Conservation (phyloP, 2,888 invertebrate genomes). For the Scrobipalpa atriplicella region DNA sequence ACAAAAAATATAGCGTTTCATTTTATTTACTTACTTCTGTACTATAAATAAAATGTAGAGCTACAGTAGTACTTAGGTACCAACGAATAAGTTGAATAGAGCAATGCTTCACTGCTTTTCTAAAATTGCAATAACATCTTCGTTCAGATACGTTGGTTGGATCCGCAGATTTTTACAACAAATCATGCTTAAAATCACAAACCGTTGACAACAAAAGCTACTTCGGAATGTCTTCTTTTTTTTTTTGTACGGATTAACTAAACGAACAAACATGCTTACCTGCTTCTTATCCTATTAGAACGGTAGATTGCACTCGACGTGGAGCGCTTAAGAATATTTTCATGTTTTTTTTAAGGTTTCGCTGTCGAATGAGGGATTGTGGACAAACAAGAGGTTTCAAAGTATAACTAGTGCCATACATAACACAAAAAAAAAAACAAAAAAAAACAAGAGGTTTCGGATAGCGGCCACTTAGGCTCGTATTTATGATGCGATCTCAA, state of each 20-base stretch:
- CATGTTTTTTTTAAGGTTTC: constrained; percentile 52
- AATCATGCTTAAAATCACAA: constrained; percentile 4
- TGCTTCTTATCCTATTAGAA: constrained; percentile 62
- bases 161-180: constrained; percentile 4
- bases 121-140: too few species aligned
- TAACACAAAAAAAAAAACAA: too few species aligned
- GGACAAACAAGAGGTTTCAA: constrained; percentile 52
- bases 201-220: neutral
- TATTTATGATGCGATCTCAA: too few species aligned
- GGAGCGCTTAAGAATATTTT: constrained; percentile 37
- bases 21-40: too few species aligned
- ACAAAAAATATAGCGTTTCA: too few species aligned
- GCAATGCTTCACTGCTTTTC: too few species aligned
- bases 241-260: constrained; percentile 49
- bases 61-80: too few species aligned
- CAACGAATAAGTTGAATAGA: too few species aligned
- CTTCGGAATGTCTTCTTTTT: constrained; percentile 6
- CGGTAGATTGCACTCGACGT: constrained; percentile 61
- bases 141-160: neutral
- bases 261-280: constrained; percentile 45
- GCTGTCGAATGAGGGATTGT: constrained; percentile 48
- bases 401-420: too few species aligned
- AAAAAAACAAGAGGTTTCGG: too few species aligned
- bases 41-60: too few species aligned
- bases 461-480: constrained; percentile 60